Evolutionary conservation across 2,113 vertebrate species (phyloP), one percentile per base, ranked within the genome.

Genomic region (Zeus faber): DNA sequence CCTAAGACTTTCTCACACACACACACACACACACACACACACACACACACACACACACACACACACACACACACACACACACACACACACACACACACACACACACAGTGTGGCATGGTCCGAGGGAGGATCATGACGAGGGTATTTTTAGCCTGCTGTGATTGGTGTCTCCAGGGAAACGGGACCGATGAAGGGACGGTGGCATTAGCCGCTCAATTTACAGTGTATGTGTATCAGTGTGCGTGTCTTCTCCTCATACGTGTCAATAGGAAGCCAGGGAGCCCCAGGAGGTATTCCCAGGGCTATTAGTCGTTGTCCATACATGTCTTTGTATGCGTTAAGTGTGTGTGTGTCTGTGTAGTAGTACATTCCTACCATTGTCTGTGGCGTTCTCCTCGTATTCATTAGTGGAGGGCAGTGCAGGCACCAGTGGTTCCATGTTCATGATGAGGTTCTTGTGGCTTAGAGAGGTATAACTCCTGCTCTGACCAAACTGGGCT

Each of bases 381-480:
- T 91, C 87, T 53, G 85, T 22, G 0, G 78, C 55, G 45, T 79
- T 57, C 51, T 95, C 94, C 14, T 96, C 92, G 31, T 92, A 91
- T 70, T 98, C 95, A 0, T 77, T 87, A 54, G 92, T 87, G 49
- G 92, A 92, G 79, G 95, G 92, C 65, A 94, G 85, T 0, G 94
- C 89, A 7, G 95, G 95, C 52, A 95, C 89, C 70, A 97, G 79
- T 24, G 96, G 95, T 51, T 98, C 95, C 93, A 98, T 94, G 77
- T 96, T 98, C 79, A 98, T 97, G 79, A 99, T 95, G 72, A 99
- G 93, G 58, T 99, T 96, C 75, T 95, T 99, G 85, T 94, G 95
- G 66, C 88, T 91, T 87, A 98, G 82, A 2, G 93, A 98, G 72
- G 89, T 93, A 52, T 90, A 98, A 63, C 96, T 99, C 67, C 89